phyloP scores from a whole-genome alignment of 2,113 vertebrate species.

The Psittacula cyanocephala region DNA sequence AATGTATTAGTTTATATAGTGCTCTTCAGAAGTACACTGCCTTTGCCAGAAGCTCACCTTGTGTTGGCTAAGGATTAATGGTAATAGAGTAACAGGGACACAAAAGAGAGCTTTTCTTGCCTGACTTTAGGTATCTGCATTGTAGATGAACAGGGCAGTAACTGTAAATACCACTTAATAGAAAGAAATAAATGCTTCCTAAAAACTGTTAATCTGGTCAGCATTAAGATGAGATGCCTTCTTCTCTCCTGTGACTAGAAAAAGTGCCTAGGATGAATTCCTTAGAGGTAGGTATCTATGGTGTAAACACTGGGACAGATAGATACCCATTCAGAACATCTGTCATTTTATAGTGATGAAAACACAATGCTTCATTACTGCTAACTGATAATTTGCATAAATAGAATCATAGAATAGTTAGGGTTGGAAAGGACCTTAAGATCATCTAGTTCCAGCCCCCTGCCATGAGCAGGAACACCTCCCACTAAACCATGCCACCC shows the following conservation, averaged over 20 bases:
- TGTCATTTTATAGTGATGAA: background rate
- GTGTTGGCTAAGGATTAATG: background rate
- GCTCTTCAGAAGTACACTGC: background rate
- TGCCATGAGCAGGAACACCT: too few relatives aligned
- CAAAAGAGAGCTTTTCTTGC: background rate
- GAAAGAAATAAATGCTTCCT: background rate
- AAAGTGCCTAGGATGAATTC: background rate
- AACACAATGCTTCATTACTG: background rate
- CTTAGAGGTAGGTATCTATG: background rate
- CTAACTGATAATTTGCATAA: conserved; percentile 34
- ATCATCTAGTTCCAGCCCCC: too few relatives aligned
- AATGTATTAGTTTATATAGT: background rate
- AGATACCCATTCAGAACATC: background rate
- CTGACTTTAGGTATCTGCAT: background rate
- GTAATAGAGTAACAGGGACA: background rate
- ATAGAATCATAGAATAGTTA: background rate
- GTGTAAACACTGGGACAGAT: background rate
- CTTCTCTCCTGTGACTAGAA: background rate
- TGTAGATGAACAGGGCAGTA: background rate
- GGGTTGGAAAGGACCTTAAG: too few relatives aligned
- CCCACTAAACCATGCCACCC: too few relatives aligned
- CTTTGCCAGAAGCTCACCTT: background rate
- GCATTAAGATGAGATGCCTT: background rate
- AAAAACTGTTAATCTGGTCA: background rate
- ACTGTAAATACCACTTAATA: background rate